These are phyloP conservation scores for Nematolebias whitei DNA, from an alignment of 2,113 vertebrate species.

Conservation along the genomic window DNA sequence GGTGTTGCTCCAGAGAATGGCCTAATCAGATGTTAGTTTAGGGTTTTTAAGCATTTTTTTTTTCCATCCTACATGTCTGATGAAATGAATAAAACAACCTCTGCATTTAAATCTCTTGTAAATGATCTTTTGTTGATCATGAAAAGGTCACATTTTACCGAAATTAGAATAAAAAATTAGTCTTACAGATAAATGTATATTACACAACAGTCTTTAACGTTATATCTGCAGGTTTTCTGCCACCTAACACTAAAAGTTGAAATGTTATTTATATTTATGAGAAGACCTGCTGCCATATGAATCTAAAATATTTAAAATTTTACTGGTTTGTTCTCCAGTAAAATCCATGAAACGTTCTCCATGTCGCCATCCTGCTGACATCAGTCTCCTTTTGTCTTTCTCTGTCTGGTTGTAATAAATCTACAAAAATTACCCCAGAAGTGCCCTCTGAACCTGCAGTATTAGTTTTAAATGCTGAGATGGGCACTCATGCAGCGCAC, in stretches of 20 bases:
- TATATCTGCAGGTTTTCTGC: neutral
- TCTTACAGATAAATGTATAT: neutral
- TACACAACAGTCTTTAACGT: neutral
- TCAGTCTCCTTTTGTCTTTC: conserved; percentile 17
- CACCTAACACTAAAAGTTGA: too few species aligned
- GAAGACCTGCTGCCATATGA: too few species aligned
- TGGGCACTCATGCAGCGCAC: conserved; percentile 12
- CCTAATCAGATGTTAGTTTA: conserved; percentile 44
- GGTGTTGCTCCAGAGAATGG: conserved; percentile 27
- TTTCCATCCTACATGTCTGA: too few species aligned
- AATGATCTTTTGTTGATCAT: conserved; percentile 6
- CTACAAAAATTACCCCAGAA: conserved; percentile 24
- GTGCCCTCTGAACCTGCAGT: conserved; percentile 29
- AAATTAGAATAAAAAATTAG: too few species aligned
- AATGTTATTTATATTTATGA: too few species aligned
- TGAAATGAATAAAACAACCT: too few species aligned
- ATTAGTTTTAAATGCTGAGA: conserved; percentile 48
- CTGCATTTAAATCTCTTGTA: conserved; percentile 20
- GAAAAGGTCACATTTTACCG: neutral
- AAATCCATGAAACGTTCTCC: neutral
- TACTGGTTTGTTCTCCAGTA: too few species aligned
- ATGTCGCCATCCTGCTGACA: conserved; percentile 24
- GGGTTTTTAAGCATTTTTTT: neutral
- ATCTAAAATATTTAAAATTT: too few species aligned
- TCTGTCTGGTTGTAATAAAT: conserved; percentile 53